Evolutionary conservation across 2,888 invertebrate species (phyloP), one percentile per base, ranked within the genome.

Genomic region (Druceiella hillmani): DNA sequence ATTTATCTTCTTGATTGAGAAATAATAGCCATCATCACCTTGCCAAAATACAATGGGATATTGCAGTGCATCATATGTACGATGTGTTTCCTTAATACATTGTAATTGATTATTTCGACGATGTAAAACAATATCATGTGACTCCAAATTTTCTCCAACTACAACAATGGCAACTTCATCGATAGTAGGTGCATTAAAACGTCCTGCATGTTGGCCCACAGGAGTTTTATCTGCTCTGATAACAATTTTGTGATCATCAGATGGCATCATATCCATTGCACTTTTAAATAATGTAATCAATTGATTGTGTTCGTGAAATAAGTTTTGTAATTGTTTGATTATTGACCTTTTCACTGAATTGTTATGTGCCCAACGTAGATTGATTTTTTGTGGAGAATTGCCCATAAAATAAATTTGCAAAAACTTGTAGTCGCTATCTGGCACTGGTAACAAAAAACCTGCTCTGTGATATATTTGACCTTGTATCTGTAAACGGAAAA

Each of bases 21-120:
- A 45, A 38, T 47, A 33, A 31, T 51, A 50, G 2, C 49, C 48
- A 30, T 51, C 49, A 46, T 51, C 46, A 13, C 50, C 50, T 24
- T 48, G 48, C 48, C 52, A 52, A 37, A 49, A 51, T 7, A 53
- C 22, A 7, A 7, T 22, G n/a, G 51, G 52, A 36, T 52, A 51
- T 51, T 53, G 53, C 17, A 52, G n/a, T 3, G 62, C 54, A 47
- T 64, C 61, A 44, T 58, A 59, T 28, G 47, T 32, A 39, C 45
- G 50, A 44, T 59, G 56, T 25, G 52, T 55, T 47, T 58, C 55
- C 5, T 17, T 34, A 17, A 57, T 38, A 44, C 47, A 50, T 15
- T 52, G 38, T 12, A 60, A 26, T 22, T 47, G 31, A 47, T 51
- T 47, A 31, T 48, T 52, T 33, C 55, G 46, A 3, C 52, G 48